phyloP scores from a whole-genome alignment of 1,140 invertebrate species.

The Zaprionus kolodkinae region DNA sequence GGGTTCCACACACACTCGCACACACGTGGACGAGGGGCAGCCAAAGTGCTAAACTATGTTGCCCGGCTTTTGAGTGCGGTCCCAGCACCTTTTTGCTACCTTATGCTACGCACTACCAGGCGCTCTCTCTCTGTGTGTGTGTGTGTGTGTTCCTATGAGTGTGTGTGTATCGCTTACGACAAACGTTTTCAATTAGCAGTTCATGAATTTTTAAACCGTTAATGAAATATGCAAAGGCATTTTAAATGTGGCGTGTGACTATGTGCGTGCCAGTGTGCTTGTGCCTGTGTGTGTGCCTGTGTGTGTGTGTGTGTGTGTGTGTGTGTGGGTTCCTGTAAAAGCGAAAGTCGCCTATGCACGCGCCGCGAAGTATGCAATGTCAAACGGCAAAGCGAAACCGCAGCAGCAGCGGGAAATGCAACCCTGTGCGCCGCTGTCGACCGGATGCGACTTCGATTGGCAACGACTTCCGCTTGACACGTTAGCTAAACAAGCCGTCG shows the following conservation, averaged over 20 bases:
- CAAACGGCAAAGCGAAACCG: conserved; percentile 33
- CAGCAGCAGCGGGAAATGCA: conserved; percentile 19
- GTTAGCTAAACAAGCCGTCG: conserved; percentile 47
- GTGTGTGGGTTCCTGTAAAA: conserved; percentile 32
- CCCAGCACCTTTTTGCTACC: conserved; percentile 64
- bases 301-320: conserved; percentile 9
- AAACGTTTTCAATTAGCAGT: conserved; percentile 84
- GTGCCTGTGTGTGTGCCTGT: background rate
- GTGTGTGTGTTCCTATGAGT: conserved; percentile 36
- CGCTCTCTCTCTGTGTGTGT: conserved; percentile 20
- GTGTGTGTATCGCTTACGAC: conserved; percentile 59
- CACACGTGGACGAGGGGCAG: conserved; percentile 45
- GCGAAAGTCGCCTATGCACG: conserved; percentile 57
- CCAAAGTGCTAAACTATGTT: conserved; percentile 84
- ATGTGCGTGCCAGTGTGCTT: background rate
- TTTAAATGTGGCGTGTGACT: conserved; percentile 58
- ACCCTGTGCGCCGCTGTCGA: conserved; percentile 27
- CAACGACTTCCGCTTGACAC: conserved; percentile 80
- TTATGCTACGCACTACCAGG: conserved; percentile 57
- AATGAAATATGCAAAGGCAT: conserved; percentile 79
- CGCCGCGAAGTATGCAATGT: conserved; percentile 49
- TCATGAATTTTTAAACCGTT: conserved; percentile 82
- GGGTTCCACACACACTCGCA: background rate
- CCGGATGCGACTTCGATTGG: conserved; percentile 77
- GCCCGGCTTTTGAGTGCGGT: conserved; percentile 71